phyloP scores from a whole-genome alignment of 2,888 invertebrate genomes.

The Hylaea fasciaria region DNA sequence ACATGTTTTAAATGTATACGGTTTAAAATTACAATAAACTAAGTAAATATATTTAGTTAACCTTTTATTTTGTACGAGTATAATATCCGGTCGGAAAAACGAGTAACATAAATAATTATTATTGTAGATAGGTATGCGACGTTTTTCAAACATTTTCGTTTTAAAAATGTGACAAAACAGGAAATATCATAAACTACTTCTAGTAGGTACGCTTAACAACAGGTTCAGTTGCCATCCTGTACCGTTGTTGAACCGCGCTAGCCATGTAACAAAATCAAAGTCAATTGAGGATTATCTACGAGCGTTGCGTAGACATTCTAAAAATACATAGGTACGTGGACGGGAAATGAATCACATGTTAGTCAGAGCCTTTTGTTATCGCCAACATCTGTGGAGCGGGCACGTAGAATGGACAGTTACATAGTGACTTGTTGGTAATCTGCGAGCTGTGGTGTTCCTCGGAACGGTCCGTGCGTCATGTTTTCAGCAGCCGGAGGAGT shows the following conservation, averaged over 20 bases:
- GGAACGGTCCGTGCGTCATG: conserved; percentile 70
- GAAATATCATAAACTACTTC: too few species aligned
- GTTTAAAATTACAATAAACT: too few species aligned
- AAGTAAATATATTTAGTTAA: too few species aligned
- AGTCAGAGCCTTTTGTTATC: conserved; percentile 69
- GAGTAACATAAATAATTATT: too few species aligned
- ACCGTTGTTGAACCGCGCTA: conserved; percentile 1
- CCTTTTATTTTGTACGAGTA: too few species aligned
- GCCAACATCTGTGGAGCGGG: conserved; percentile 61
- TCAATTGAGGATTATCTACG: conserved; percentile 35
- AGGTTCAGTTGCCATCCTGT: neutral
- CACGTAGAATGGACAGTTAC: conserved; percentile 62
- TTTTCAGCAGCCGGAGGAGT: conserved; percentile 67
- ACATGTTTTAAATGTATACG: too few species aligned
- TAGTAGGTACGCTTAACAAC: too few species aligned
- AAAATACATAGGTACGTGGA: conserved; percentile 62
- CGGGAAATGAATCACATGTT: conserved; percentile 73
- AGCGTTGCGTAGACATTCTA: conserved; percentile 50
- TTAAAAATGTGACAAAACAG: too few species aligned
- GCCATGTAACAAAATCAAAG: conserved; percentile 34
- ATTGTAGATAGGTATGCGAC: too few species aligned
- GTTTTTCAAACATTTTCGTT: too few species aligned
- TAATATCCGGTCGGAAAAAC: too few species aligned
- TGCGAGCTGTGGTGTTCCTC: conserved; percentile 51
- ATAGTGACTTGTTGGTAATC: conserved; percentile 19